A percentile compares a stretch with the other conserved stretches of the same genome.
phyloP scores from a whole-genome alignment of 2,888 invertebrate genomes.

The Netelia melanura region DNA sequence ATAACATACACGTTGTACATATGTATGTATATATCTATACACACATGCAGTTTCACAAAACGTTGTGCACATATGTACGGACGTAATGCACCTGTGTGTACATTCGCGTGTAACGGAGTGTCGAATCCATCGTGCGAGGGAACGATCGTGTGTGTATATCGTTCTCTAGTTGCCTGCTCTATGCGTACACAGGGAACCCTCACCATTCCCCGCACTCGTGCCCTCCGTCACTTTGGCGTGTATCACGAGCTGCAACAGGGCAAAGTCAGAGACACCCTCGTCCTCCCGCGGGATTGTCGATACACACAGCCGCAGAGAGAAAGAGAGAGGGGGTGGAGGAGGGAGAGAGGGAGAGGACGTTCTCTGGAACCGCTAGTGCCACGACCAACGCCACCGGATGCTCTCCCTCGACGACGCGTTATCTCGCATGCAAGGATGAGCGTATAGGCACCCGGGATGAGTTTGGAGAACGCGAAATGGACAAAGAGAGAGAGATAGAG shows the following conservation, averaged over 20 bases:
- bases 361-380: slow-evolving; percentile 35
- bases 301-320: slow-evolving; percentile 33
- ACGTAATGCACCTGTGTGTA: slow-evolving; percentile 64
- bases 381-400: slow-evolving; percentile 53
- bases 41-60: slow-evolving; percentile 21
- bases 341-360: slow-evolving; percentile 38
- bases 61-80: slow-evolving; percentile 56
- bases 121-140: slow-evolving; percentile 31
- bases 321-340: slow-evolving; percentile 24
- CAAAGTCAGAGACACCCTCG: not conserved
- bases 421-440: slow-evolving; percentile 61
- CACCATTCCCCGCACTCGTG: not conserved
- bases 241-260: slow-evolving; percentile 11
- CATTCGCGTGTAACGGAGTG: slow-evolving; percentile 59
- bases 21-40: not conserved
- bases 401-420: slow-evolving; percentile 58
- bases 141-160: slow-evolving; percentile 29
- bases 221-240: slow-evolving; percentile 2
- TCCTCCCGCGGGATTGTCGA: slow-evolving; percentile 41
- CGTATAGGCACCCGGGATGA: slow-evolving; percentile 14
- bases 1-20: too few species aligned
- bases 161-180: slow-evolving; percentile 47
- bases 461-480: slow-evolving; percentile 50
- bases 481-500: slow-evolving; percentile 18
- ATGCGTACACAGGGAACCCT: slow-evolving; percentile 22